Evolutionary conservation across 1,140 invertebrate species (phyloP).

Genomic region (Heliconius himera): DNA sequence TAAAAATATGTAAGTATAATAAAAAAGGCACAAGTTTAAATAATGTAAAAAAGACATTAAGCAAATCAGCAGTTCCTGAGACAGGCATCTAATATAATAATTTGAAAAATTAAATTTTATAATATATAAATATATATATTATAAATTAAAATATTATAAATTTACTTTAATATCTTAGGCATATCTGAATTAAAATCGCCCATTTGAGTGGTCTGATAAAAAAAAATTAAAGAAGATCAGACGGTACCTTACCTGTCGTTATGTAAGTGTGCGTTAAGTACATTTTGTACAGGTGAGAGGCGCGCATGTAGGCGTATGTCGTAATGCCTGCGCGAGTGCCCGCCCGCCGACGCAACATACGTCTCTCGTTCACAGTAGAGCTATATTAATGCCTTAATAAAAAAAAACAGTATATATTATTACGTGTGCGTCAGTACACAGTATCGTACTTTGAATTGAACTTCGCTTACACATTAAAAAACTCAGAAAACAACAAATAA

Average conservation of each 20-base stretch:
- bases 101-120: too few species aligned
- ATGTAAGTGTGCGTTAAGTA: slow-evolving; percentile 48
- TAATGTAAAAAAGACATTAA: too few species aligned
- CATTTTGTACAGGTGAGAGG: slow-evolving; percentile 36
- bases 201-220: slow-evolving; percentile 37
- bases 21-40: too few species aligned
- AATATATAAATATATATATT: too few species aligned
- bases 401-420: neutral
- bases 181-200: neutral
- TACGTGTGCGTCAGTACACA: neutral
- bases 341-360: slow-evolving; percentile 60
- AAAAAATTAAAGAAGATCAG: slow-evolving; percentile 52
- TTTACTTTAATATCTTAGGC: too few species aligned
- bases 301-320: slow-evolving; percentile 65
- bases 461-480: neutral
- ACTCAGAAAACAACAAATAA: neutral
- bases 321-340: slow-evolving; percentile 55
- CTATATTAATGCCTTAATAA: neutral
- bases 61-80: too few species aligned
- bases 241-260: slow-evolving; percentile 58
- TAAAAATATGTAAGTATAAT: too few species aligned
- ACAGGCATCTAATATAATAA: too few species aligned
- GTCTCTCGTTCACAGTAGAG: slow-evolving; percentile 53
- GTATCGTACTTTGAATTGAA: neutral
- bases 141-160: too few species aligned